Base-by-base conservation (phyloP, 2,888 invertebrate species). In the Autographa gamma region DNA sequence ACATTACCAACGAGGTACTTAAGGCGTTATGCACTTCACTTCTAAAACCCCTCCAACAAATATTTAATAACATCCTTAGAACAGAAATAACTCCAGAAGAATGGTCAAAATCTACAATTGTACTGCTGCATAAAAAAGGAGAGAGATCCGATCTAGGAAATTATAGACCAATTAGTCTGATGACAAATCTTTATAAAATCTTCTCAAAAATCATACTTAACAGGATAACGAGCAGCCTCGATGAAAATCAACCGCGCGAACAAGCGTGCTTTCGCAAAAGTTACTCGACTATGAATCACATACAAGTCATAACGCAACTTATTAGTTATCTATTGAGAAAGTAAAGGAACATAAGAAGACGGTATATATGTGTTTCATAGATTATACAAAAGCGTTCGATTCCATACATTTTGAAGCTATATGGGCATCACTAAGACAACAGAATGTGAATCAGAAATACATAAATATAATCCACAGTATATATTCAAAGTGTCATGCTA, bases 91-190 rank as follows among this genome's bases (percentile, higher is more conserved):
- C 48, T 2, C 52, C 63, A 11, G 6, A 54, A 2, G 34, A 63
- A 18, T 63, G 63, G 63, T 48, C 63, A 0, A 34, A 48, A 32
- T 63, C 63, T n/a, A 54, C 63, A 16, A 63, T 63, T 1, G n/a
- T 32, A 32, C 34, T 63, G 13, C 7, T 63, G n/a, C 63, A 63
- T 34, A 63, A 63, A 34, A 63, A 63, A 52, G 54, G 63, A 16
- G 63, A 63, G 16, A 54, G 32, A 34, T n/a, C 9, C 16, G n/a
- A 63, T 13, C 16, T 63, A 3, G 31, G n/a, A 5, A 63, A 63
- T 13, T 63, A 63, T 18, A 54, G 63, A 19, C 63, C 63, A 54
- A 63, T 63, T 16, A 63, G 63, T 32, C 34, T 63, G 4, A 63
- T 34, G 54, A n/a, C 63, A 18, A 34, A 32, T 13, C 18, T 59